Evolutionary conservation across 2,797 vertebrate genomes (phyloP).

Genomic region (Lepus townsendii): DNA sequence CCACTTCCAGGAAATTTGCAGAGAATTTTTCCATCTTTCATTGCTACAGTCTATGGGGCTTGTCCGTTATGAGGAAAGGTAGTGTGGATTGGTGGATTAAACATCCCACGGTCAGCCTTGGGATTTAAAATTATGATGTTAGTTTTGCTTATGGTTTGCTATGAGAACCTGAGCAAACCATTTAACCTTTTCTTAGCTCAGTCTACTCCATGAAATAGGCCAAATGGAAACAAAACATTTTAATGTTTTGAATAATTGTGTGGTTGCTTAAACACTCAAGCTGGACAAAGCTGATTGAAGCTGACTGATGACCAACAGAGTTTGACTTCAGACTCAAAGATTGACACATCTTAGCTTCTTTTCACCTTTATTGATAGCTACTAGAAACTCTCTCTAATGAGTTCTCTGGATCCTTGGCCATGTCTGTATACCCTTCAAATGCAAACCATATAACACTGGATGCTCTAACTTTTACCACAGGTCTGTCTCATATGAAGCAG

Average conservation of each 20-base stretch:
- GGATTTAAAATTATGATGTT: slow-evolving; percentile 55
- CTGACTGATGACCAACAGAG: slow-evolving; percentile 21
- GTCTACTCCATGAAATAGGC: slow-evolving; percentile 26
- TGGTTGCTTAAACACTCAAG: slow-evolving; percentile 63
- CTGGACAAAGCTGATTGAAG: slow-evolving; percentile 53
- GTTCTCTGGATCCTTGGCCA: slow-evolving; percentile 54
- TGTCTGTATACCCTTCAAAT: neutral
- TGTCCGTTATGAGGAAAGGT: slow-evolving; percentile 58
- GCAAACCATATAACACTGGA: slow-evolving; percentile 8
- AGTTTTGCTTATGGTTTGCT: slow-evolving; percentile 29
- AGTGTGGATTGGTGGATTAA: slow-evolving; percentile 30
- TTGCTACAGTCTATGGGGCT: slow-evolving; percentile 11
- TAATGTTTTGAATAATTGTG: slow-evolving; percentile 37
- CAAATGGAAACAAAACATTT: slow-evolving; percentile 56
- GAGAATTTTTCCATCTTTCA: slow-evolving; percentile 67
- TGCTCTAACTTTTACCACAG: neutral
- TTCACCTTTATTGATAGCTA: slow-evolving; percentile 57
- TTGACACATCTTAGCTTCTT: slow-evolving; percentile 53
- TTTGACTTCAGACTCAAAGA: slow-evolving; percentile 50
- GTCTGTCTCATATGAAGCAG: neutral
- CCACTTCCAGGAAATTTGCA: slow-evolving; percentile 60
- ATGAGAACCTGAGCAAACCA: slow-evolving; percentile 35
- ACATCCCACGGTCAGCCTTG: slow-evolving; percentile 22
- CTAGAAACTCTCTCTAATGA: slow-evolving; percentile 55
- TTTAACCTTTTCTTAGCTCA: slow-evolving; percentile 63